Conservation (phyloP, 2,888 invertebrate genomes). For the Desoria tigrina region DNA sequence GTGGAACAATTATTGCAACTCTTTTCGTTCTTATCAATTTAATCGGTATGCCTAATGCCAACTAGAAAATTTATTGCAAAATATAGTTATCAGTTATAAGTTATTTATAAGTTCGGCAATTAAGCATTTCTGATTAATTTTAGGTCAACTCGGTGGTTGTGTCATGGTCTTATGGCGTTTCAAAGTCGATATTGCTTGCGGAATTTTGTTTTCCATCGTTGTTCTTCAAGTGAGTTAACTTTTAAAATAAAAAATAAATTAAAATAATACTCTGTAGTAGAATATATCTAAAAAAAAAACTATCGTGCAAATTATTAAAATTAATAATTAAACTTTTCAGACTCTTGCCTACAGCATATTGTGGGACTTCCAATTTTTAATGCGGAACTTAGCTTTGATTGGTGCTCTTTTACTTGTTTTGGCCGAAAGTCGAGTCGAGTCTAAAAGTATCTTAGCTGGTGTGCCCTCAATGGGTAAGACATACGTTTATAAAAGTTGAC, state of each 20-base stretch:
- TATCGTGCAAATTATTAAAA: constrained; percentile 13
- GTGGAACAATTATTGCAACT: constrained; percentile 90
- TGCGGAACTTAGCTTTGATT: constrained; percentile 92
- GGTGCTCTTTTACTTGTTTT: constrained; percentile 94
- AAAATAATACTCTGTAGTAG: background rate
- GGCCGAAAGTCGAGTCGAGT: constrained; percentile 94
- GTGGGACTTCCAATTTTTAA: constrained; percentile 96
- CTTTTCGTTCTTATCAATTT: constrained; percentile 94
- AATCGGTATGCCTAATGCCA: constrained; percentile 64
- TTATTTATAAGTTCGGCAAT: background rate
- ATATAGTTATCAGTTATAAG: no score
- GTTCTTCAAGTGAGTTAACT: constrained; percentile 79
- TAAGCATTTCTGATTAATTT: no score
- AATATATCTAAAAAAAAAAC: constrained; percentile 14
- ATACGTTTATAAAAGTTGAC: background rate
- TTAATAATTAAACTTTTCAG: constrained; percentile 61
- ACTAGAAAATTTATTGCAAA: no score
- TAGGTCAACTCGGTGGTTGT: constrained; percentile 89
- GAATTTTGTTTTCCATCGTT: constrained; percentile 91
- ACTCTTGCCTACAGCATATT: constrained; percentile 94
- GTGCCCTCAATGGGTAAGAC: constrained; percentile 74
- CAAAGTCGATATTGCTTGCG: constrained; percentile 88
- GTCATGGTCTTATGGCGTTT: constrained; percentile 91
- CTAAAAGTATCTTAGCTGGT: constrained; percentile 93
- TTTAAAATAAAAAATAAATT: no score